A percentile compares a stretch with the other conserved stretches of the same genome.
Conservation (phyloP, 1,140 invertebrate species). For the Rhagoletis pomonella region DNA sequence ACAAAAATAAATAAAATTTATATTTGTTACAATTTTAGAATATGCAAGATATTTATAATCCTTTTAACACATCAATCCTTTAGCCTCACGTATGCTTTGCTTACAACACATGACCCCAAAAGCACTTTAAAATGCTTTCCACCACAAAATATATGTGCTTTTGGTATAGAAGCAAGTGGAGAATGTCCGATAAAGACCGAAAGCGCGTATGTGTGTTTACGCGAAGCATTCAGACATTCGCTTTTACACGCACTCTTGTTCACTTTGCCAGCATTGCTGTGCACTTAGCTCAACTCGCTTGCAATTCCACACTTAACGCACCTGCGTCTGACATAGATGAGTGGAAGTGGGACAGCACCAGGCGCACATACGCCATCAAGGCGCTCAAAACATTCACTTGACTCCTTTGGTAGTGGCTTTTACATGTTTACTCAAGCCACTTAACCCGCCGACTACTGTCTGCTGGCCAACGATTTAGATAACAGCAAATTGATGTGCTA, state of each 20-base stretch:
- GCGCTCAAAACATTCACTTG: background rate
- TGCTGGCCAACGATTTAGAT: background rate
- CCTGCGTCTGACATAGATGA: background rate
- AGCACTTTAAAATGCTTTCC: slow-evolving; percentile 16
- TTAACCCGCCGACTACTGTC: background rate
- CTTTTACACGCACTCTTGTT: background rate
- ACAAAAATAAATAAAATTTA: too few species aligned
- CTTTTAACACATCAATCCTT: too few species aligned
- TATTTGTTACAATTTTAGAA: too few species aligned
- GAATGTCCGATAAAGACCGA: background rate
- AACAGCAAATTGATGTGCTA: slow-evolving; percentile 29
- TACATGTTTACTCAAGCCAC: background rate
- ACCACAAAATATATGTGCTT: background rate
- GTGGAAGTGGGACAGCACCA: background rate
- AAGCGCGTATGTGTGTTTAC: background rate
- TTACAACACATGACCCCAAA: background rate
- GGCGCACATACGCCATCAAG: background rate
- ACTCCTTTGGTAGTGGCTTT: background rate
- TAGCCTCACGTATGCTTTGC: background rate
- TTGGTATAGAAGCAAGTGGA: background rate
- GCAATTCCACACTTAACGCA: background rate
- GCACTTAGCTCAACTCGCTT: background rate
- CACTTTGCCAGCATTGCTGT: background rate
- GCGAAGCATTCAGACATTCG: background rate
- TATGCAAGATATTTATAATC: too few species aligned